Percentiles rank a stretch among this genome's conserved stretches.
These are phyloP conservation scores for Anguilla marmorata DNA, from an alignment of 2,797 vertebrate species.

Conservation along the genomic window DNA sequence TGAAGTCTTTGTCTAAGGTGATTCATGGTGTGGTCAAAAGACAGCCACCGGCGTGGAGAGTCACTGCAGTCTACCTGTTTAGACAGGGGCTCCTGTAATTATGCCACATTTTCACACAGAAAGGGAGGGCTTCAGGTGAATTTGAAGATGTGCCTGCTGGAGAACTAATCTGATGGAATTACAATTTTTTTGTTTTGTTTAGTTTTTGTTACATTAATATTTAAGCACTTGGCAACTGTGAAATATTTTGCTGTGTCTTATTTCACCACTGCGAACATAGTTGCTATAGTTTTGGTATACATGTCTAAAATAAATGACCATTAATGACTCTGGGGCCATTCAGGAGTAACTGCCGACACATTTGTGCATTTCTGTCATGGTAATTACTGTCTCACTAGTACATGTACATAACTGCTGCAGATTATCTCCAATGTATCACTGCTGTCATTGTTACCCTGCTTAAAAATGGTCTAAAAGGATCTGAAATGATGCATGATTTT, in stretches of 20 bases:
- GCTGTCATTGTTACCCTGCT: slow-evolving; percentile 32
- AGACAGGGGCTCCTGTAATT: slow-evolving; percentile 31
- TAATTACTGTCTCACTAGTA: slow-evolving; percentile 50
- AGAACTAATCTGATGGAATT: background rate
- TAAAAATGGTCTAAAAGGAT: background rate
- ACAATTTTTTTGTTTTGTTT: slow-evolving; percentile 18
- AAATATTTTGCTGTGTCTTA: slow-evolving; percentile 17
- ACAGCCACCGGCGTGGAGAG: slow-evolving; percentile 17
- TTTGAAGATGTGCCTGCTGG: slow-evolving; percentile 11
- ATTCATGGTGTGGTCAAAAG: slow-evolving; percentile 12
- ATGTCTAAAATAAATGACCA: slow-evolving; percentile 29
- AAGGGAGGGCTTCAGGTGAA: slow-evolving; percentile 6
- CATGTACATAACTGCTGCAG: slow-evolving; percentile 31
- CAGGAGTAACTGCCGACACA: slow-evolving; percentile 45
- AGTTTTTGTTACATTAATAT: slow-evolving; percentile 14
- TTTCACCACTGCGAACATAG: slow-evolving; percentile 3
- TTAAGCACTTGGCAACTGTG: background rate
- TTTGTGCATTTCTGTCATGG: slow-evolving; percentile 50
- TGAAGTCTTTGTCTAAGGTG: slow-evolving; percentile 25
- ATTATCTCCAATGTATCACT: slow-evolving; percentile 39
- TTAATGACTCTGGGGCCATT: background rate
- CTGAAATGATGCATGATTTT: too few species aligned
- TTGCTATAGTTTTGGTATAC: slow-evolving; percentile 30
- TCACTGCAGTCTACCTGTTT: slow-evolving; percentile 18
- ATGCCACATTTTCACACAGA: slow-evolving; percentile 13